Evolutionary conservation across 1,140 invertebrate genomes (phyloP).

Genomic region (Drosophila varians): DNA sequence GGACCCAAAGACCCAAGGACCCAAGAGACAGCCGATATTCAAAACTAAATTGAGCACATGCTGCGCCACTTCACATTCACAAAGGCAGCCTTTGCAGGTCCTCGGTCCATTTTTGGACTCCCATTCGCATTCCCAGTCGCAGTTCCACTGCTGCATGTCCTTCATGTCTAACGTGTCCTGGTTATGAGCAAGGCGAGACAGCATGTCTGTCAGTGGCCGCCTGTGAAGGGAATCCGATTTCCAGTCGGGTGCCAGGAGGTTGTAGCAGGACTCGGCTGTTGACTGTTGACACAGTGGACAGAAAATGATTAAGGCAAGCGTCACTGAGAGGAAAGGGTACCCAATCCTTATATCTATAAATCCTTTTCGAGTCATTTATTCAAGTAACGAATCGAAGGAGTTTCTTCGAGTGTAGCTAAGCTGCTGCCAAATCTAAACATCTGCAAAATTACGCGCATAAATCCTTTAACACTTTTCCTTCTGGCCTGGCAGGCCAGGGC

Average conservation of each 20-base stretch:
- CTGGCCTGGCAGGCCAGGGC: constrained; percentile 21
- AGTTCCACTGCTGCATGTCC: constrained; percentile 7
- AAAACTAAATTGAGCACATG: constrained; percentile 73
- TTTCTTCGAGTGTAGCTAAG: constrained; percentile 15
- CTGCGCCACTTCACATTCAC: constrained; percentile 57
- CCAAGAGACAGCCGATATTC: constrained; percentile 42
- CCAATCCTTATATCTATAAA: no score
- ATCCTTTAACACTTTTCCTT: constrained; percentile 77
- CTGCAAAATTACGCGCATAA: constrained; percentile 82
- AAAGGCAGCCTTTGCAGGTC: constrained; percentile 11
- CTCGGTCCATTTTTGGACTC: constrained; percentile 30
- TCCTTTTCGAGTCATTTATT: no score
- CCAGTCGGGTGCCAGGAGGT: constrained; percentile 3
- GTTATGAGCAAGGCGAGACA: constrained; percentile 49
- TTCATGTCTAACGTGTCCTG: constrained; percentile 1
- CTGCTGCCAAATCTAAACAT: constrained; percentile 71
- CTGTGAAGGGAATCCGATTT: constrained; percentile 7
- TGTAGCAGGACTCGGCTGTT: neutral
- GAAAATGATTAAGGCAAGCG: constrained; percentile 51
- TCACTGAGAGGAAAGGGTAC: constrained; percentile 20
- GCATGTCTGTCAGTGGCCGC: constrained; percentile 69
- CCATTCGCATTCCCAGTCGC: neutral
- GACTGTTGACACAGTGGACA: constrained; percentile 69
- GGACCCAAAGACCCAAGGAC: constrained; percentile 36
- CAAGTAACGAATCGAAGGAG: no score